Evolutionary conservation across 1,140 invertebrate genomes (phyloP), one percentile per base, ranked within the genome.

Genomic region (Drosophila rufa): DNA sequence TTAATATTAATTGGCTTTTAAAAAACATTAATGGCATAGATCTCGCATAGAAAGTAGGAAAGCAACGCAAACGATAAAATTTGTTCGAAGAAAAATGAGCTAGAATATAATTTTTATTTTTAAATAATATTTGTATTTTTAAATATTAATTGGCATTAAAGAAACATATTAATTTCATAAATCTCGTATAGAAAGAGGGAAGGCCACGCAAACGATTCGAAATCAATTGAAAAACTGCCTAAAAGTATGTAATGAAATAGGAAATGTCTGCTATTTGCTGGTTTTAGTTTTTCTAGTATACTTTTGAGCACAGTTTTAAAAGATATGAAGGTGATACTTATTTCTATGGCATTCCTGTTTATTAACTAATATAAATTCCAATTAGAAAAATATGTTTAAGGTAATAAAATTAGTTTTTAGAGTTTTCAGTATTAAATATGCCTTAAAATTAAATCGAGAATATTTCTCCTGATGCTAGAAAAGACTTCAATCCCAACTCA

Each of bases 321-420:
- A 1, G 7, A 22, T 38, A 15, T 22, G 2, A 22, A 55, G n/a
- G n/a, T n/a, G n/a, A n/a, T n/a, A n/a, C n/a, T 3, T 4, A 2
- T 19, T 19, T 33, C 1, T 7, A 0, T 7, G 0, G 2, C 27
- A 12, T 19, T 12, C 17, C 5, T 3, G 5, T 30, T 4, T n/a
- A 0, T 0, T 33, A 30, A 12, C 5, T 2, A 14, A 1, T 3
- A 0, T 0, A 19, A 14, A 36, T 36, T 19, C 3, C 4, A 17
- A 53, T 14, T 2, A 7, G 2, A 4, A 36, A 36, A 51, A 17
- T 2, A 6, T 51, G 19, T 22, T 22, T 22, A 22, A 22, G 19
- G 19, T 2, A 22, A 1, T 12, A 3, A 33, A 33, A 12, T 0
- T 0, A 0, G 14, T 53, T 51, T 51, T 9, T 0, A 15, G 0